A percentile compares a stretch with the other conserved stretches of the same genome.
These are phyloP conservation scores for Mesocricetus auratus DNA, from an alignment of 2,113 vertebrate genomes.

Conservation along the genomic window DNA sequence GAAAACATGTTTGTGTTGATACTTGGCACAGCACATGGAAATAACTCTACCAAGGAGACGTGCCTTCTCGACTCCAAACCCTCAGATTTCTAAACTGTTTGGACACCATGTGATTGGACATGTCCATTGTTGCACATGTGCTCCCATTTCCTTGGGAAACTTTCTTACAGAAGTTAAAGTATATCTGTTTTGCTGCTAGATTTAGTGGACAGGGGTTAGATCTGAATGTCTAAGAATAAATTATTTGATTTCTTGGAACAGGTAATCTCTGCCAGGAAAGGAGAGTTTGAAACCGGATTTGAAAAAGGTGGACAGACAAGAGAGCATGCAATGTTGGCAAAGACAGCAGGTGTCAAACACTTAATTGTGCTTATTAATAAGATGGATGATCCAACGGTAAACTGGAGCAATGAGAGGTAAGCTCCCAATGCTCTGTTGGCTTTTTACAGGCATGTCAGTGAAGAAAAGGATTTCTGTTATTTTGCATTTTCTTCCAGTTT, in stretches of 20 bases:
- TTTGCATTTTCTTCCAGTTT: not conserved
- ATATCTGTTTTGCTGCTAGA: not conserved
- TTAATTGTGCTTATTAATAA: slow-evolving; percentile 99
- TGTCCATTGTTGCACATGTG: not conserved
- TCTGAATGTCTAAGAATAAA: not conserved
- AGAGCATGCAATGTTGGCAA: slow-evolving; percentile 99
- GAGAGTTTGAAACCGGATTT: slow-evolving; percentile 99
- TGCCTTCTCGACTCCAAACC: not conserved
- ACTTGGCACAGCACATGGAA: not conserved
- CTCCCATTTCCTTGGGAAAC: not conserved
- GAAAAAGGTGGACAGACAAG: slow-evolving; percentile 99
- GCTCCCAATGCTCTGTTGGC: not conserved
- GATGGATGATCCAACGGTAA: slow-evolving; percentile 99
- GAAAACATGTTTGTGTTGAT: slow-evolving; percentile 2
- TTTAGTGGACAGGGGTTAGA: not conserved
- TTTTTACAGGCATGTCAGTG: not conserved
- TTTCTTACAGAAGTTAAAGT: not conserved
- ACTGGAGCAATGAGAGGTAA: slow-evolving; percentile 98
- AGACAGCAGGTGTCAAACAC: slow-evolving; percentile 99
- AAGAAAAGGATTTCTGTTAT: not conserved
- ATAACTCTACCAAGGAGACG: not conserved
- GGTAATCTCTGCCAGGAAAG: slow-evolving; percentile 99
- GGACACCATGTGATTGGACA: not conserved
- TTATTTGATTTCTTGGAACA: slow-evolving; percentile 81
- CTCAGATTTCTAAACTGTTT: not conserved